Conservation (phyloP, 2,888 invertebrate species). For the Caenorhabditis zanzibari region DNA sequence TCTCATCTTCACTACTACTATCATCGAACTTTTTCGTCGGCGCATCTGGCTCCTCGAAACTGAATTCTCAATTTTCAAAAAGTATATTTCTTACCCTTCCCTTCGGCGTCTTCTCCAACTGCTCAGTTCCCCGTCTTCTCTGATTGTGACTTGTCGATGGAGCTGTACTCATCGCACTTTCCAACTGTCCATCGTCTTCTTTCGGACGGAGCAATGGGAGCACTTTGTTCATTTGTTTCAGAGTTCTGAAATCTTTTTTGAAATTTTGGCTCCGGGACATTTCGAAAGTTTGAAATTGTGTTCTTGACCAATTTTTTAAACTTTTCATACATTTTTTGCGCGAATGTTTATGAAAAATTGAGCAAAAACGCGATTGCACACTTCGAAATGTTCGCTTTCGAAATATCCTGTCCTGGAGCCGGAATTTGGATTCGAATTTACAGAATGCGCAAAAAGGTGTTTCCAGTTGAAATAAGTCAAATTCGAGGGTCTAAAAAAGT, state of each 20-base stretch:
- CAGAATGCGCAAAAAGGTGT: too few species aligned
- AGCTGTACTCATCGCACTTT: slow-evolving; percentile 43
- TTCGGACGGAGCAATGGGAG: slow-evolving; percentile 55
- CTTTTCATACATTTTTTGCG: too few species aligned
- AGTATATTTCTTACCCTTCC: slow-evolving; percentile 13
- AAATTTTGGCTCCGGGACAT: too few species aligned
- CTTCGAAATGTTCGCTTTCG: too few species aligned
- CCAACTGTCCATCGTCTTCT: slow-evolving; percentile 29
- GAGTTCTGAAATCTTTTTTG: slow-evolving; percentile 38
- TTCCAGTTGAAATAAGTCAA: too few species aligned
- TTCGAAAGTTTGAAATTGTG: too few species aligned
- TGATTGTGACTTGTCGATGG: slow-evolving; percentile 50
- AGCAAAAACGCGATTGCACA: too few species aligned
- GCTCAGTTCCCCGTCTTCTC: slow-evolving; percentile 47
- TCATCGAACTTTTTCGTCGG: slow-evolving; percentile 70
- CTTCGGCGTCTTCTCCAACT: slow-evolving; percentile 35
- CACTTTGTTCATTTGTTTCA: slow-evolving; percentile 65
- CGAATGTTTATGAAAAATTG: too few species aligned
- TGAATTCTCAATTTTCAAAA: neutral
- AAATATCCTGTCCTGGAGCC: too few species aligned
- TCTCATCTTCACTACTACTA: slow-evolving; percentile 67
- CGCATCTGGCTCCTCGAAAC: slow-evolving; percentile 62
- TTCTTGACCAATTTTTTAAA: neutral
- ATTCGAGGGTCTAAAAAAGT: too few species aligned
- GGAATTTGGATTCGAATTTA: too few species aligned